Evolutionary conservation across 1,140 invertebrate genomes (phyloP).

Genomic region (Drosophila chauvacae): DNA sequence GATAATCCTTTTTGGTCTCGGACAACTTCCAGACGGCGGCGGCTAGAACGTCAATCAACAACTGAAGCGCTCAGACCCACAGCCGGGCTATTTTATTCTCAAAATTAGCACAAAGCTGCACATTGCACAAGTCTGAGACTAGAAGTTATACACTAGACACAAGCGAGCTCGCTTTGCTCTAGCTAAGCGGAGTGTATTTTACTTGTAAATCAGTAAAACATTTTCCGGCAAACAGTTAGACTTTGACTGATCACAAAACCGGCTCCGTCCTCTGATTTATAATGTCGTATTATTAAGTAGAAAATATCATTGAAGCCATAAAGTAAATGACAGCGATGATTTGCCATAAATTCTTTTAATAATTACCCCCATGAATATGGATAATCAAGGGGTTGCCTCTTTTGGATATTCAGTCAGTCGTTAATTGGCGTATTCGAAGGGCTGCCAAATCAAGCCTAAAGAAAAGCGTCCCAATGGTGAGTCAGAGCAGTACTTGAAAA

Average conservation of each 20-base stretch:
- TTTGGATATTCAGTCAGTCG: constrained; percentile 16
- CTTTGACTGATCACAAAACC: constrained; percentile 72
- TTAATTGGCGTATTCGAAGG: constrained; percentile 37
- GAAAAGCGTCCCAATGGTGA: constrained; percentile 7
- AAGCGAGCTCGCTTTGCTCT: constrained; percentile 33
- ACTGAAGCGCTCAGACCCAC: constrained; percentile 43
- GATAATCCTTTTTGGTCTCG: constrained; percentile 21
- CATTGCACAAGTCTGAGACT: constrained; percentile 30
- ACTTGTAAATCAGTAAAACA: constrained; percentile 59
- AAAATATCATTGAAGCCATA: constrained; percentile 35
- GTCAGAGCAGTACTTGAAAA: background rate
- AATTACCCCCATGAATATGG: constrained; percentile 36
- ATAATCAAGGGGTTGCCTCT: constrained; percentile 27
- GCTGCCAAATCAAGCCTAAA: constrained; percentile 37
- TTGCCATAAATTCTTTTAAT: constrained; percentile 54
- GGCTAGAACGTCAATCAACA: constrained; percentile 42
- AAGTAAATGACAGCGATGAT: constrained; percentile 43
- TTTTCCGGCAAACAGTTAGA: constrained; percentile 43
- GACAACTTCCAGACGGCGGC: constrained; percentile 26
- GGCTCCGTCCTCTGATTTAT: constrained; percentile 63
- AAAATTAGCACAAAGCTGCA: constrained; percentile 44
- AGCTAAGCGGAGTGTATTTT: constrained; percentile 32
- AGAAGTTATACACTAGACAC: constrained; percentile 10
- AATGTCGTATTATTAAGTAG: constrained; percentile 70
- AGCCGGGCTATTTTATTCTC: constrained; percentile 68